Percentiles rank a stretch among this genome's conserved stretches.
These are phyloP conservation scores for Sclerurus mexicanus DNA, from an alignment of 2,113 vertebrate genomes.

Conservation along the genomic window DNA sequence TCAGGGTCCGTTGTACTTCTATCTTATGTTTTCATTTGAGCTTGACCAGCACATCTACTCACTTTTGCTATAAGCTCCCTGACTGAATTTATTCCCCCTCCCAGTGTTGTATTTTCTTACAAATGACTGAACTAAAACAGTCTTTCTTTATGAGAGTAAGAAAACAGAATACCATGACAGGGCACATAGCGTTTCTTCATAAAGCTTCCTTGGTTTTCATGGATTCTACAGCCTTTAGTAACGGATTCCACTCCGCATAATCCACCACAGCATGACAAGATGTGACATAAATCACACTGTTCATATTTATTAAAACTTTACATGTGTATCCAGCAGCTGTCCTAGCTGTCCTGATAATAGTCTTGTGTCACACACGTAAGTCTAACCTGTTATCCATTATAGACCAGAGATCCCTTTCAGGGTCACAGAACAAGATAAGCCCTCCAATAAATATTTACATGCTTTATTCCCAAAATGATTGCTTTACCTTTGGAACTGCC, in stretches of 20 bases:
- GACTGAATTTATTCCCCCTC: neutral
- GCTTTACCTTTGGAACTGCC: neutral
- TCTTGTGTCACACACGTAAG: fast-evolving
- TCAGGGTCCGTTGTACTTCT: neutral
- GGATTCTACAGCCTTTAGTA: neutral
- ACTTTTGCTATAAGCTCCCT: neutral
- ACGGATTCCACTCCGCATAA: neutral
- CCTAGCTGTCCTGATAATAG: neutral
- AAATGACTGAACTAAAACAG: neutral
- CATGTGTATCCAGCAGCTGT: neutral
- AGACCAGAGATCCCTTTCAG: neutral
- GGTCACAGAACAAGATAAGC: neutral
- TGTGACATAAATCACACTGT: neutral
- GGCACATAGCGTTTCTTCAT: neutral
- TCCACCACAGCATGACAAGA: neutral
- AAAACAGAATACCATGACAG: neutral
- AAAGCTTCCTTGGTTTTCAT: neutral
- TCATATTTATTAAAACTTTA: neutral
- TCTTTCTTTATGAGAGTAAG: neutral
- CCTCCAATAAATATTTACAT: neutral
- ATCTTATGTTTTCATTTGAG: neutral
- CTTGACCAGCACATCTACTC: neutral
- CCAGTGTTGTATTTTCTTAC: neutral
- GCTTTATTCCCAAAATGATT: neutral
- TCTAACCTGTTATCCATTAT: neutral